Conservation (phyloP, 2,113 vertebrate species). For the Corythaixoides concolor region DNA sequence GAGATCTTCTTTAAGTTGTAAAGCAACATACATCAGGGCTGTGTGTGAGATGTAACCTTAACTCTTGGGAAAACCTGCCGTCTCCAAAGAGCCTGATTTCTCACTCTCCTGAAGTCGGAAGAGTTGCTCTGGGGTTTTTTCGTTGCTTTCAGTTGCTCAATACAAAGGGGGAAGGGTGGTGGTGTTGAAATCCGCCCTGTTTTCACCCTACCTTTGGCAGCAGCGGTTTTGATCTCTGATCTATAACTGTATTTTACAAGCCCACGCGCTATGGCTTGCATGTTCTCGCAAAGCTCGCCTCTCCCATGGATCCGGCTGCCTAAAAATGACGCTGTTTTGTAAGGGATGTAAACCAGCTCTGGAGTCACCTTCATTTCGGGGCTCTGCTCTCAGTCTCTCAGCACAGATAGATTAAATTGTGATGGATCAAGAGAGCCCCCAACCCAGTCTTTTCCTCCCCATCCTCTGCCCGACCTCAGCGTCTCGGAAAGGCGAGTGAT, state of each 20-base stretch:
- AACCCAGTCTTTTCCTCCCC: neutral
- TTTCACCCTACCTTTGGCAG: constrained; percentile 12
- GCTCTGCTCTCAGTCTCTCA: neutral
- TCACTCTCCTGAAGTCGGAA: neutral
- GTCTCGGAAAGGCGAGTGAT: rapidly evolving
- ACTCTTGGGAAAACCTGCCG: neutral
- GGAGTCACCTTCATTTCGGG: neutral
- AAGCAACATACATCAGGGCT: neutral
- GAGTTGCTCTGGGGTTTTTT: neutral
- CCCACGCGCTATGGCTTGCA: neutral
- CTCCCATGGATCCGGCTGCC: neutral
- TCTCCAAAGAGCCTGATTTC: neutral
- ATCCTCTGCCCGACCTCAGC: rapidly evolving
- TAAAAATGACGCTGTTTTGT: neutral
- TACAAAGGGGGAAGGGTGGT: neutral
- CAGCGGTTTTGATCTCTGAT: neutral
- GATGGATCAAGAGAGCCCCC: neutral
- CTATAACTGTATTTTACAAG: neutral
- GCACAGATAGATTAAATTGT: neutral
- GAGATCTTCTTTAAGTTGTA: neutral
- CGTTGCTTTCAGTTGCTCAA: neutral
- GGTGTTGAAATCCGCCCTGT: neutral
- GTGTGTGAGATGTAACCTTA: neutral
- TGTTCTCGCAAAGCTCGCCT: neutral
- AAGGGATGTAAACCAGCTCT: neutral